phyloP scores from a whole-genome alignment of 2,888 invertebrate species.

The Drosophila infuscata region DNA sequence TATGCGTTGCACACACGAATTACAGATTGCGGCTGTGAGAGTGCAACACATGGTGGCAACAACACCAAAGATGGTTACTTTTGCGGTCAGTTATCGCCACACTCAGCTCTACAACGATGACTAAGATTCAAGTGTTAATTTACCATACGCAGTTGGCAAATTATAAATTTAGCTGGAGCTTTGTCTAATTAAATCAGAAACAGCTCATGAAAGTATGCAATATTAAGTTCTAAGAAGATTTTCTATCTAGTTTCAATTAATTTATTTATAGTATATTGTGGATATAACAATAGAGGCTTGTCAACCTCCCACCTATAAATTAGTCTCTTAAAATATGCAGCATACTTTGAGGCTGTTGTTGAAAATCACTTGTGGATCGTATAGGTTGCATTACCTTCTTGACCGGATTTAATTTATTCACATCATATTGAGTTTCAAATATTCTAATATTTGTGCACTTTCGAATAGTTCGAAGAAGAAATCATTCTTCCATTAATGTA shows the following conservation, averaged over 20 bases:
- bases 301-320: not conserved
- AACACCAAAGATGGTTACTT: constrained; percentile 22
- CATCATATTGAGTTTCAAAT: not conserved
- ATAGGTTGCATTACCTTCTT: not conserved
- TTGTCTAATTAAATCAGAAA: not conserved
- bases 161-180: not conserved
- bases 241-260: not conserved
- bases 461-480: no score
- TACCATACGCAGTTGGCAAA: not conserved
- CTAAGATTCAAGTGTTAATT: constrained; percentile 13
- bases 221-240: not conserved
- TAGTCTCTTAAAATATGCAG: constrained; percentile 1
- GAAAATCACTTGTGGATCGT: constrained; percentile 4
- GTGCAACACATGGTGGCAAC: constrained; percentile 38
- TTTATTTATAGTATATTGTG: not conserved
- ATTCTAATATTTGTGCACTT: not conserved
- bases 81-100: constrained; percentile 46
- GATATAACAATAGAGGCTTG: not conserved
- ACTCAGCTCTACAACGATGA: constrained; percentile 14
- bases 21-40: constrained; percentile 24
- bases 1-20: constrained; percentile 34
- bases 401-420: not conserved
- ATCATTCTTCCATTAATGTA: not conserved
- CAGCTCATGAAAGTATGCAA: constrained; percentile 11
- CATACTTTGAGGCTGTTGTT: constrained; percentile 35